A percentile compares a stretch with the other conserved stretches of the same genome.
These are phyloP conservation scores for Hemithea aestivaria DNA, from an alignment of 2,888 invertebrate genomes.

Conservation along the genomic window DNA sequence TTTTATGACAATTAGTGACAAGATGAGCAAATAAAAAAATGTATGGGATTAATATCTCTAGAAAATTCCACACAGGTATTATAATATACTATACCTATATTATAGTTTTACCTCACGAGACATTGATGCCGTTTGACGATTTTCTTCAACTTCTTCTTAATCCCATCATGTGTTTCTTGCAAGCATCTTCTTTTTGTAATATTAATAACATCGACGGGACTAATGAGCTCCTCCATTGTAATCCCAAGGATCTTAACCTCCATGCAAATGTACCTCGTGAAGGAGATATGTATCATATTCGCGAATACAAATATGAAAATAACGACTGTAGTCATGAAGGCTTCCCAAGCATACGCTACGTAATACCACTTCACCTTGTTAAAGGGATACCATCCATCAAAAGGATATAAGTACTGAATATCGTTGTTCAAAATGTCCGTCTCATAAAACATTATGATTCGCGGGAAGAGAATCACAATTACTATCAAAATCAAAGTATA, in stretches of 20 bases:
- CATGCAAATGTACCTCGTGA: conserved; percentile 55
- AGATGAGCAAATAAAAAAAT: too few relatives aligned
- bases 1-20: too few relatives aligned
- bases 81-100: too few relatives aligned
- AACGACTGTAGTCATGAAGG: conserved; percentile 53
- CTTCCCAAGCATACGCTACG: conserved; percentile 57
- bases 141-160: conserved; percentile 42
- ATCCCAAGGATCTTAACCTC: conserved; percentile 54
- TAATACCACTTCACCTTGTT: conserved; percentile 59
- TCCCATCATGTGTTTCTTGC: conserved; percentile 32
- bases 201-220: conserved; percentile 35
- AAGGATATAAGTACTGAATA: conserved; percentile 49
- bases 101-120: conserved; percentile 48
- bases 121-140: conserved; percentile 49
- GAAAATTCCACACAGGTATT: too few relatives aligned
- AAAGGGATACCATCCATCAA: conserved; percentile 68
- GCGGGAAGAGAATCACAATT: conserved; percentile 52
- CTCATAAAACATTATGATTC: conserved; percentile 54
- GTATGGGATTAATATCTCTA: too few relatives aligned
- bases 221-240: conserved; percentile 43
- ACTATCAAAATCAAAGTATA: conserved; percentile 42
- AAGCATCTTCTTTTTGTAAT: conserved; percentile 27
- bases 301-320: conserved; percentile 46
- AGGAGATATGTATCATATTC: conserved; percentile 50
- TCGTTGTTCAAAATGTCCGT: conserved; percentile 38